Base-by-base conservation (phyloP, 1,140 invertebrate genomes). In the Zophobas morio region DNA sequence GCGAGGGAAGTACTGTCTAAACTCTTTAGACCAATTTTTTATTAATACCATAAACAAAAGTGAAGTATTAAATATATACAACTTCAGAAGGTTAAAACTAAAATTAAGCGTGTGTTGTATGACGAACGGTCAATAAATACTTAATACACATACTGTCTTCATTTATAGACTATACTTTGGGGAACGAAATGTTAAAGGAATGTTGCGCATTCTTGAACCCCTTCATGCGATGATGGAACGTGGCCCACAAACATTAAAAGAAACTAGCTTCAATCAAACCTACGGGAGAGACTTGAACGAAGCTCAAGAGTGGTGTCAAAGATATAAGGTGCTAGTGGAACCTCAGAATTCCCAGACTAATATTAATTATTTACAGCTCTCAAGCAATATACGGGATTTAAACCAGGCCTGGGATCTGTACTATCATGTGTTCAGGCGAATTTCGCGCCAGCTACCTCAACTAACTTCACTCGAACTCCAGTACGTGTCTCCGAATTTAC, bases 381-480 rank as follows among this genome's bases (percentile, higher is more conserved):
- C 94, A 0, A 91, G 92, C 1, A 96, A 98, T 81, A 92, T 95
- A 0, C 91, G 96, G 72, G 97, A 99, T 82, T 87, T 99, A 34
- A 98, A 98, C 84, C 95, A 98, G 85, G 98, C 99, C 6, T 99
- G 99, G 99, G 98, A 99, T 85, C 88, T 99, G 0, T 99, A 99
- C 86, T 99, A 99, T 87, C 96, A 99, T 83, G 97, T 99, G 5
- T 99, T 99, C 85, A 90, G 98, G 57, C 91, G 97, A 72, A 99
- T 99, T 81, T 95, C 95, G 0, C 90, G 96, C 73, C 98, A 99
- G 87, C 88, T 99, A 77, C 97, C 97, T 1, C 95, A 97, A 80
- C 85, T 97, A 6, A 96, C 94, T 0, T 94, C 94, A 54, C 87
- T 96, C 37, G 98, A 99, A 87, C 87, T 99, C 74, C 96, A 98